Evolutionary conservation across 1,140 invertebrate genomes (phyloP).

Genomic region (Drosophila carrolli): DNA sequence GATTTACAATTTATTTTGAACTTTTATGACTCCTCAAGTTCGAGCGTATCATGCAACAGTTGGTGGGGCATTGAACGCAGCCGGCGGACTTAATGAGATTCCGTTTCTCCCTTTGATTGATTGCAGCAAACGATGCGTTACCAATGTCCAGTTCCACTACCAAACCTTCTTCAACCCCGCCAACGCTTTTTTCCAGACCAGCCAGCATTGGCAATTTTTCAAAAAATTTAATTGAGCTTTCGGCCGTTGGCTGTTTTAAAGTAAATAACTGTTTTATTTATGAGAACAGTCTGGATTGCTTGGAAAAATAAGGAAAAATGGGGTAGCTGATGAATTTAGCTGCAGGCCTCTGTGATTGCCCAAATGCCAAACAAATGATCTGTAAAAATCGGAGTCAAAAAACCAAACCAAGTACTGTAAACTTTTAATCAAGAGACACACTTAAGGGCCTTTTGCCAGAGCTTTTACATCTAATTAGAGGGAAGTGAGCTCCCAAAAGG

Average conservation of each 20-base stretch:
- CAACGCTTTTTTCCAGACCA: not conserved
- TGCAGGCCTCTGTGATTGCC: conserved; percentile 34
- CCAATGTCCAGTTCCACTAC: conserved; percentile 21
- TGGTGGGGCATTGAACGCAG: conserved; percentile 30
- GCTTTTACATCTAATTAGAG: conserved; percentile 73
- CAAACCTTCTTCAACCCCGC: not conserved
- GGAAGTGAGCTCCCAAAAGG: conserved; percentile 11
- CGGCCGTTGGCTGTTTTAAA: conserved; percentile 65
- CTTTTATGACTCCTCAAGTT: not conserved
- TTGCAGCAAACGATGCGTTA: conserved; percentile 49
- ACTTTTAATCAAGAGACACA: conserved; percentile 69
- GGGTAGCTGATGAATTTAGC: conserved; percentile 5
- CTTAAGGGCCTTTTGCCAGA: conserved; percentile 39
- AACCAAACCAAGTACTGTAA: conserved; percentile 55
- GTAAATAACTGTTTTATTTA: conserved; percentile 79
- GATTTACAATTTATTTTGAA: not conserved
- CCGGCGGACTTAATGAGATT: conserved; percentile 58
- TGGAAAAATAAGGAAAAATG: not conserved
- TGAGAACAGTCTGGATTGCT: conserved; percentile 37
- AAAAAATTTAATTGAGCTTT: conserved; percentile 76
- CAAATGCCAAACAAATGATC: conserved; percentile 68
- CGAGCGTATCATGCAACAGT: conserved; percentile 36
- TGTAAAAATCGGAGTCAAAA: conserved; percentile 60
- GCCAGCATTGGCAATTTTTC: conserved; percentile 59
- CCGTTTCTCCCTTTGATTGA: conserved; percentile 65